Conservation (phyloP, 64 coral and sea anemone species). For the Stichodactyla mertensii region DNA sequence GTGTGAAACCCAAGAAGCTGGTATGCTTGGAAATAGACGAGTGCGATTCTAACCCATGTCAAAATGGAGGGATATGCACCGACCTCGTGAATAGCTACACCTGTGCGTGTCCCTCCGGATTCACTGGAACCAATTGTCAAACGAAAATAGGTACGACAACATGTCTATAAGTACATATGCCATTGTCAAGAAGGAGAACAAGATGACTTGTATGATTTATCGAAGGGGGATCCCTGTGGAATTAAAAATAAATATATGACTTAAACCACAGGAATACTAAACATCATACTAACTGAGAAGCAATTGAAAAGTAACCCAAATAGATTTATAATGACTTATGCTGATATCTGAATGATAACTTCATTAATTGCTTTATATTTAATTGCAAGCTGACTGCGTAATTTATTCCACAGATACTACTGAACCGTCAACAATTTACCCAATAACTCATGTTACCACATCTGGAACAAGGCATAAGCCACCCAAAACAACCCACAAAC, state of each 20-base stretch:
- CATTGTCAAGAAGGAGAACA: neutral
- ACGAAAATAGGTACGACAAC: neutral
- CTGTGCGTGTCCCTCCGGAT: slow-evolving; percentile 20
- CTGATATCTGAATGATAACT: too few species aligned
- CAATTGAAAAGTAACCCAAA: too few species aligned
- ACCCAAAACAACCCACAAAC: neutral
- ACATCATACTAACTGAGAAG: too few species aligned
- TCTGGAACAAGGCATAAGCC: neutral
- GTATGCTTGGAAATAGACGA: neutral
- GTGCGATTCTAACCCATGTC: slow-evolving; percentile 12
- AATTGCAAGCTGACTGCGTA: neutral
- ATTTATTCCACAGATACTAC: slow-evolving; percentile 15
- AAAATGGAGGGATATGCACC: slow-evolving; percentile 14
- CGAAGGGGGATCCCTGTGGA: too few species aligned
- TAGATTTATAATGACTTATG: too few species aligned
- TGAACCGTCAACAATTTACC: neutral
- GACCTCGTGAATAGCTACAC: neutral
- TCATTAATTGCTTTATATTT: neutral
- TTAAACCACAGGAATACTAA: too few species aligned
- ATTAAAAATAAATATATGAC: too few species aligned
- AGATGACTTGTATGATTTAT: too few species aligned
- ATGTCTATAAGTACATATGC: neutral
- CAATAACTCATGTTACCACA: neutral
- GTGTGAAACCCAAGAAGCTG: neutral
- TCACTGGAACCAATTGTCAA: slow-evolving; percentile 18